A percentile compares a stretch with the other conserved stretches of the same genome.
Evolutionary conservation across 92 coral and sea anemone genomes (phyloP).

Genomic region (Pocillopora meandrina): DNA sequence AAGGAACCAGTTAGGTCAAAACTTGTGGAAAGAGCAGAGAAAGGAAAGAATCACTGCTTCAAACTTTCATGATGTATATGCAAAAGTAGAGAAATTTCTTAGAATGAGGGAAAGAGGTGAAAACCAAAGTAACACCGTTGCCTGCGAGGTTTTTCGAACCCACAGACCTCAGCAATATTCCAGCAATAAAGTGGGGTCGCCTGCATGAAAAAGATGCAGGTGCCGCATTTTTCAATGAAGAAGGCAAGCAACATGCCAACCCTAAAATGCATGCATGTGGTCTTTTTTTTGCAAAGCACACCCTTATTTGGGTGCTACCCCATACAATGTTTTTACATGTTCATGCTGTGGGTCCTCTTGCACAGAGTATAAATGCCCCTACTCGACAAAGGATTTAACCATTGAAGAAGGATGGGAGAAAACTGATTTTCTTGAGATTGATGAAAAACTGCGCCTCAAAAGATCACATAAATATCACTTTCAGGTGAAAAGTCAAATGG

Average conservation of each 20-base stretch:
- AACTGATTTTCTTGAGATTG: slow-evolving; percentile 35
- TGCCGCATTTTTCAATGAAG: slow-evolving; percentile 27
- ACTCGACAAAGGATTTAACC: slow-evolving; percentile 17
- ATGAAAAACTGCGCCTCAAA: slow-evolving; percentile 22
- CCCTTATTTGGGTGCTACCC: slow-evolving; percentile 44
- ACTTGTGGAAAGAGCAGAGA: slow-evolving; percentile 30
- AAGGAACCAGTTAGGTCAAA: slow-evolving; percentile 20
- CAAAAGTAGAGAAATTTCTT: slow-evolving; percentile 28
- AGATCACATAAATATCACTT: slow-evolving; percentile 38
- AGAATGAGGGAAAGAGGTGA: slow-evolving; percentile 29
- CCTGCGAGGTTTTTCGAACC: slow-evolving; percentile 21
- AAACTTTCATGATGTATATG: slow-evolving; percentile 43
- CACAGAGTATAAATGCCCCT: slow-evolving; percentile 46
- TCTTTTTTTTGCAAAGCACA: slow-evolving; percentile 18
- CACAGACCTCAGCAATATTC: background rate
- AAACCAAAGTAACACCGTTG: slow-evolving; percentile 25
- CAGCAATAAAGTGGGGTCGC: slow-evolving; percentile 45
- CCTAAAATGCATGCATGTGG: slow-evolving; percentile 30
- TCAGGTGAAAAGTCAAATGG: slow-evolving; percentile 54
- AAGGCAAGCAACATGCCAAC: slow-evolving; percentile 18
- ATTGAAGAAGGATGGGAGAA: slow-evolving; percentile 32
- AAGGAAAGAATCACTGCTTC: slow-evolving; percentile 50
- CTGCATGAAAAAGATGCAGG: slow-evolving; percentile 31
- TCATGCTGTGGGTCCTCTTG: slow-evolving; percentile 34
- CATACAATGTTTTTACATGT: slow-evolving; percentile 49